Percentiles rank a stretch among this genome's conserved stretches.
Conservation (phyloP, 2,797 vertebrate species). For the Squalus acanthias region DNA sequence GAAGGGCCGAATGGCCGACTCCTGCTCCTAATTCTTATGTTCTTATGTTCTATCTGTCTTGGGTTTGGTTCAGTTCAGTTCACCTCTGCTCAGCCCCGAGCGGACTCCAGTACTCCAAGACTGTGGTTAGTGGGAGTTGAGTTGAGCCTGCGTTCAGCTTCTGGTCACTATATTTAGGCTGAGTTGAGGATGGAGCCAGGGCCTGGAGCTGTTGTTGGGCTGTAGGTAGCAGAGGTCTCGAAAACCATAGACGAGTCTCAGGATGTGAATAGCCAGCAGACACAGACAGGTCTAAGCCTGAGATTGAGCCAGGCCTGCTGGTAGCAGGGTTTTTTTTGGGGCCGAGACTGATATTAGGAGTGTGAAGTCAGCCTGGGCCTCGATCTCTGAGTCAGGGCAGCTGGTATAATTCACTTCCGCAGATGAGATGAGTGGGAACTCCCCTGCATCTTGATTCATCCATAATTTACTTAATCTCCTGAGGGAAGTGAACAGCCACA, state of each 20-base stretch:
- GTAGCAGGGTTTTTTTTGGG: too few species aligned
- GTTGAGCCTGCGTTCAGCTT: too few species aligned
- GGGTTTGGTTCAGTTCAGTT: background rate
- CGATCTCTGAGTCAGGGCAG: background rate
- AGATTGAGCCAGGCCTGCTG: too few species aligned
- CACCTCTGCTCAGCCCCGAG: background rate
- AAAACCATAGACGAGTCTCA: background rate
- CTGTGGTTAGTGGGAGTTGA: background rate
- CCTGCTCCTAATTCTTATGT: too few species aligned
- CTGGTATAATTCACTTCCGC: background rate
- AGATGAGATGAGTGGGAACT: background rate
- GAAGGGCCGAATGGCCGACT: too few species aligned
- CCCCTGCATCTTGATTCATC: background rate
- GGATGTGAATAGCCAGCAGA: too few species aligned
- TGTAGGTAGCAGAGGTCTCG: background rate
- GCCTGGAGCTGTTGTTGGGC: background rate
- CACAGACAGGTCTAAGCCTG: too few species aligned
- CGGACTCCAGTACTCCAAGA: background rate
- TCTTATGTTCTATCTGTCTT: too few species aligned
- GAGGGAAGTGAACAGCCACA: background rate
- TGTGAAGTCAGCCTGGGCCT: background rate
- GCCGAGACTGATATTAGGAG: background rate
- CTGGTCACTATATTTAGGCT: background rate
- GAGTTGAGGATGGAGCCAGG: background rate
- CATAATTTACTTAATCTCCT: background rate